phyloP scores from a whole-genome alignment of 2,797 vertebrate species.

The Sciaenops ocellatus region DNA sequence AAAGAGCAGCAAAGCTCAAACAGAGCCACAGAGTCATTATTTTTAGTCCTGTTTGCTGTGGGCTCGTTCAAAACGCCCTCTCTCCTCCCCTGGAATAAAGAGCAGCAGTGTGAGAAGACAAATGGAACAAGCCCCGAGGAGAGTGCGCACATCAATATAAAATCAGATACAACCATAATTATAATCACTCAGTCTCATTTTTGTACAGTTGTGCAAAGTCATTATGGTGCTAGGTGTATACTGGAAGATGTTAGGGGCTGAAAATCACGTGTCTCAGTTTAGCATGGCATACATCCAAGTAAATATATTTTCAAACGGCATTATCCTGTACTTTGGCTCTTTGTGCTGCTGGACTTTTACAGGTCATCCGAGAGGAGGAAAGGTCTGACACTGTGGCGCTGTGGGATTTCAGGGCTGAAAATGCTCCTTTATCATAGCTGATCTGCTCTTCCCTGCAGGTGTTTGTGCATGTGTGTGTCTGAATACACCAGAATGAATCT shows the following conservation, averaged over 20 bases:
- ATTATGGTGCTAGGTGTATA: constrained; percentile 18
- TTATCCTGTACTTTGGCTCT: constrained; percentile 26
- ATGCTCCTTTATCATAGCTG: constrained; percentile 61
- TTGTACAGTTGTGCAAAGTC: constrained; percentile 48
- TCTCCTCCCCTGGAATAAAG: constrained; percentile 72
- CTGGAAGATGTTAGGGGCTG: constrained; percentile 7
- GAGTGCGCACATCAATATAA: constrained; percentile 64
- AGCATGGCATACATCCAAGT: not conserved
- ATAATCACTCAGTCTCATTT: constrained; percentile 60
- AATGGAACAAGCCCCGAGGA: constrained; percentile 68
- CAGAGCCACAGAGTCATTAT: constrained; percentile 85
- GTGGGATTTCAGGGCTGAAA: constrained; percentile 54
- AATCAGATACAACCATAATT: constrained; percentile 68
- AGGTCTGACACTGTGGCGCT: constrained; percentile 53
- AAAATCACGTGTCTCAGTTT: constrained; percentile 19
- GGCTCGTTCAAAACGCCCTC: constrained; percentile 77
- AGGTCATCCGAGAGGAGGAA: constrained; percentile 69
- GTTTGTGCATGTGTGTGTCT: constrained; percentile 3
- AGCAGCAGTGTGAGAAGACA: constrained; percentile 67
- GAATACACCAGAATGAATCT: no score
- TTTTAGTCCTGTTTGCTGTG: constrained; percentile 87
- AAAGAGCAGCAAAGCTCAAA: constrained; percentile 85
- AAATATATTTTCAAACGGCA: constrained; percentile 53
- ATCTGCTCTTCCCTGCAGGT: constrained; percentile 28
- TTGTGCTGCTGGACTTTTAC: constrained; percentile 60